These are phyloP conservation scores for Calcarius lapponicus DNA, from an alignment of 2,797 vertebrate species.

Conservation along the genomic window DNA sequence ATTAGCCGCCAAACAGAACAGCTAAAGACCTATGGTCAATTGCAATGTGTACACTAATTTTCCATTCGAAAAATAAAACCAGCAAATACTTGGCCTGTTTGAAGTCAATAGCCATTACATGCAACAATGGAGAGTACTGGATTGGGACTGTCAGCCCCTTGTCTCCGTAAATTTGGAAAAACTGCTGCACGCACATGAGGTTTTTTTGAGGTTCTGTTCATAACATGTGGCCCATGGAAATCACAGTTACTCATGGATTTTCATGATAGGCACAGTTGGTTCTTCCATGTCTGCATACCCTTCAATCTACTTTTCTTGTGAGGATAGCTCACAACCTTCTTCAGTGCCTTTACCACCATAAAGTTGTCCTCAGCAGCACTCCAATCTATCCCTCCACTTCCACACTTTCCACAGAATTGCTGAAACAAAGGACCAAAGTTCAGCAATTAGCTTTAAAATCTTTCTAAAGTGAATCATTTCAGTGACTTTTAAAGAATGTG, in stretches of 20 bases:
- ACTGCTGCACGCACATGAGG: rapidly evolving
- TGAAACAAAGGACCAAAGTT: background rate
- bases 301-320: background rate
- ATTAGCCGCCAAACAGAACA: background rate
- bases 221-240: background rate
- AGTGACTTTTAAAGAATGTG: background rate
- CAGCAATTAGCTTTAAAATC: background rate
- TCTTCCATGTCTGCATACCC: background rate
- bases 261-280: background rate
- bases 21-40: background rate
- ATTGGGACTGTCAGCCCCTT: background rate
- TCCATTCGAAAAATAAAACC: background rate
- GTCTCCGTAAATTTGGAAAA: background rate
- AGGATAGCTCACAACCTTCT: background rate
- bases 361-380: rapidly evolving
- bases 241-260: background rate
- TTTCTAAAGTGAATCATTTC: background rate
- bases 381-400: background rate
- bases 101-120: background rate
- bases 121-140: background rate
- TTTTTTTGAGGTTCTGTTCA: background rate
- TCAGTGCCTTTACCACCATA: background rate
- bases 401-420: background rate
- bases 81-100: background rate
- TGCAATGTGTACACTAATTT: background rate